Evolutionary conservation across 2,888 invertebrate species (phyloP).

Genomic region (Zaprionus obscuricornis): DNA sequence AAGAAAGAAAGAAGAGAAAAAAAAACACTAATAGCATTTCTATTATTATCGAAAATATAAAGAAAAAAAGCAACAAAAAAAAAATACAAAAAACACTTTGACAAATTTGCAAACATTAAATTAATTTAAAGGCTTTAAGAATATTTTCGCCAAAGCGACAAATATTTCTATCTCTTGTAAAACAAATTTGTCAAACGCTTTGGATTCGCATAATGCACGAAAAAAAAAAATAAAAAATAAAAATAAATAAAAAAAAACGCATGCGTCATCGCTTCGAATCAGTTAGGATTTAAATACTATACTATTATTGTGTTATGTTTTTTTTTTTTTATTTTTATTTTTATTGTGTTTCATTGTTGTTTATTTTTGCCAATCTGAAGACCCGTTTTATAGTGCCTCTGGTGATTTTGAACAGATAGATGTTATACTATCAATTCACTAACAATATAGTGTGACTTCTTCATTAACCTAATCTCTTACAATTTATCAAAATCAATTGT

Average conservation of each 20-base stretch:
- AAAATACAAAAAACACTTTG: conserved; percentile 51
- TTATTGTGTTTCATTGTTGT: conserved; percentile 11
- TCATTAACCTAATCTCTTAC: conserved; percentile 51
- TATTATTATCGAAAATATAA: conserved; percentile 22
- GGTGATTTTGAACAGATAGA: conserved; percentile 33
- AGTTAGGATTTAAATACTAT: conserved; percentile 16
- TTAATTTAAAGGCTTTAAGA: conserved; percentile 29
- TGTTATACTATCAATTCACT: conserved; percentile 31
- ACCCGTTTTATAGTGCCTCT: conserved; percentile 63
- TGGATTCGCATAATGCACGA: too few relatives aligned
- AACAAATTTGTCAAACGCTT: not conserved
- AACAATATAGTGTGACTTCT: conserved; percentile 13
- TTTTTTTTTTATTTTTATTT: conserved; percentile 12
- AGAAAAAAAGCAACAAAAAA: conserved; percentile 43
- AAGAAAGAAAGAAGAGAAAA: not conserved
- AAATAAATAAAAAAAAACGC: not conserved
- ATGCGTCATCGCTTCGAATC: conserved; percentile 16
- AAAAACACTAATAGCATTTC: conserved; percentile 32
- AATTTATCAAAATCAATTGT: conserved; percentile 50
- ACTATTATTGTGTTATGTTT: too few relatives aligned
- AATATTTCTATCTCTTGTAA: conserved; percentile 3
- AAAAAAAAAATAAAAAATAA: too few relatives aligned
- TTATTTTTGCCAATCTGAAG: conserved; percentile 27
- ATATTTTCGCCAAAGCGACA: conserved; percentile 5
- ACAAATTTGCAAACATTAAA: conserved; percentile 55